Percentiles rank a stretch among this genome's conserved stretches.
These are phyloP conservation scores for Cryptophagus acutangulus DNA, from an alignment of 2,888 invertebrate genomes.

Conservation along the genomic window DNA sequence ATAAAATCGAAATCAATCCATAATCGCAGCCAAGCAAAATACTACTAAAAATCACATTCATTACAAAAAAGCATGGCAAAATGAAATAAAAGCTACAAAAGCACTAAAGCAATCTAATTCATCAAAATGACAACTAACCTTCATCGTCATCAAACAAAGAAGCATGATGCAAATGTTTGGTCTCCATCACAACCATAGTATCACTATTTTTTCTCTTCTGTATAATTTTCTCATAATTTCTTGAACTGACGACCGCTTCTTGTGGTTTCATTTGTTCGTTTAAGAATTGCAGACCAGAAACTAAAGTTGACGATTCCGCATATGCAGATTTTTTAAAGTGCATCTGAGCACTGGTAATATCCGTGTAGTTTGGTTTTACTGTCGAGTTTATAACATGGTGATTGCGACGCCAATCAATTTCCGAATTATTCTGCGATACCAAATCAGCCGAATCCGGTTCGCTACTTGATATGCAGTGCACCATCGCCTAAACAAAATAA, in stretches of 20 bases:
- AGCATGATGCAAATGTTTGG: conserved; percentile 41
- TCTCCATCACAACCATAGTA: conserved; percentile 45
- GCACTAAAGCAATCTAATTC: background rate
- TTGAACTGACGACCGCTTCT: conserved; percentile 41
- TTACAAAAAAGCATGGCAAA: conserved; percentile 5
- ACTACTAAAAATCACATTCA: too few species aligned
- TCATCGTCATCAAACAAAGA: conserved; percentile 45
- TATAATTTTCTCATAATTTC: conserved; percentile 42
- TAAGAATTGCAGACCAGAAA: conserved; percentile 41
- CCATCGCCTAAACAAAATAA: conserved; percentile 61
- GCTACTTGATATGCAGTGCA: conserved; percentile 83
- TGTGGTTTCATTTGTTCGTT: conserved; percentile 40
- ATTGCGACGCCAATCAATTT: conserved; percentile 40
- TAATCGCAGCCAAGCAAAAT: too few species aligned
- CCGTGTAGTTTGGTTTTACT: conserved; percentile 33
- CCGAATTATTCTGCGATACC: conserved; percentile 34
- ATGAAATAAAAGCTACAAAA: conserved; percentile 1
- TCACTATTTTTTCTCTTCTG: conserved; percentile 42
- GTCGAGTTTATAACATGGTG: conserved; percentile 18
- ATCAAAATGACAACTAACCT: conserved; percentile 25
- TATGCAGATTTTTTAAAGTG: conserved; percentile 39
- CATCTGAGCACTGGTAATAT: conserved; percentile 35
- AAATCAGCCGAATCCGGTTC: conserved; percentile 66
- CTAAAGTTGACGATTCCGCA: conserved; percentile 43
- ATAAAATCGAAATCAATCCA: too few species aligned